These are phyloP conservation scores for Thera obeliscata DNA, from an alignment of 2,888 invertebrate genomes.

Conservation along the genomic window DNA sequence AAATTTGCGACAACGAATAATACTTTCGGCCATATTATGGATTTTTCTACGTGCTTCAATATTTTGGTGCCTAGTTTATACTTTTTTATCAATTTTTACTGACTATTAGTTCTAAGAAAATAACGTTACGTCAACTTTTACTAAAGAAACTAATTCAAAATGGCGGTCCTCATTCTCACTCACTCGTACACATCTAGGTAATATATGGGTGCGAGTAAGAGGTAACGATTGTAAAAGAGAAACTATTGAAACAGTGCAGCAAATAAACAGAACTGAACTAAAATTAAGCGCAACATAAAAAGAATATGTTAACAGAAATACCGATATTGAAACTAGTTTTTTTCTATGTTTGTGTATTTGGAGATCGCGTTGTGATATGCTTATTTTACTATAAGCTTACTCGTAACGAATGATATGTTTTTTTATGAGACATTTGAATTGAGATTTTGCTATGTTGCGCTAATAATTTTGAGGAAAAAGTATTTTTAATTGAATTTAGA, in stretches of 20 bases:
- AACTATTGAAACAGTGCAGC: too few species aligned
- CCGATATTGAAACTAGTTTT: neutral
- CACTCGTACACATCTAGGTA: too few species aligned
- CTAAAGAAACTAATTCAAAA: neutral
- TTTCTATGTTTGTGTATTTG: neutral
- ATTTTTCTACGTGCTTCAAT: conserved; percentile 47
- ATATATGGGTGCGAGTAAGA: too few species aligned
- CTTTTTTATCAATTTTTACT: conserved; percentile 31
- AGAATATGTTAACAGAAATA: neutral
- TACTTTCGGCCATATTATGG: conserved; percentile 55
- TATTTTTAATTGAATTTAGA: too few species aligned
- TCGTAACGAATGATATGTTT: conserved; percentile 26
- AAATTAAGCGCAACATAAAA: conserved; percentile 15
- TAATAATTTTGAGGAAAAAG: neutral
- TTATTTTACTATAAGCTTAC: conserved; percentile 38
- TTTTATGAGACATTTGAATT: neutral
- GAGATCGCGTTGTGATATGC: conserved; percentile 31
- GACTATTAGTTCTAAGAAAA: conserved; percentile 20
- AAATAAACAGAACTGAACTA: neutral
- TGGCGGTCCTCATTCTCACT: neutral
- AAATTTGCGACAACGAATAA: conserved; percentile 58
- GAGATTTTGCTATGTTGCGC: conserved; percentile 2
- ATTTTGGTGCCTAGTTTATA: conserved; percentile 64
- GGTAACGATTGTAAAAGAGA: too few species aligned
- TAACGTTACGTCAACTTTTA: neutral